Evolutionary conservation across 2,888 invertebrate genomes (phyloP).

Genomic region (Drosophila gaucha): DNA sequence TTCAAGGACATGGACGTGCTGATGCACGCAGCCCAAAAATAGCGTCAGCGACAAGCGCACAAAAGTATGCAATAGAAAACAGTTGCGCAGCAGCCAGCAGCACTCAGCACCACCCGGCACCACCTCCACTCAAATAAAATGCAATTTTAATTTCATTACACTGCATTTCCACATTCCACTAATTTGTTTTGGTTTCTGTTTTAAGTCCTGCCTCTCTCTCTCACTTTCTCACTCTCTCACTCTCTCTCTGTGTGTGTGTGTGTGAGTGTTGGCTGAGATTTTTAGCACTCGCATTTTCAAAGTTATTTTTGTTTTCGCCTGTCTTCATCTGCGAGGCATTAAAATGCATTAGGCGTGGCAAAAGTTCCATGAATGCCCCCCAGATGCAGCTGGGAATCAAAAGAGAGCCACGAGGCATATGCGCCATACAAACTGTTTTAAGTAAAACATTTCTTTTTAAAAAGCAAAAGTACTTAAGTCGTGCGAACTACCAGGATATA

Average conservation of each 20-base stretch:
- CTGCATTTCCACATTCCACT: conserved; percentile 46
- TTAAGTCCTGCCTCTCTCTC: conserved; percentile 6
- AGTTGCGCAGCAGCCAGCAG: not conserved
- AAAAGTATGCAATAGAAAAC: conserved; percentile 58
- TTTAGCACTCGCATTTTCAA: conserved; percentile 28
- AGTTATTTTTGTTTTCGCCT: conserved; percentile 42
- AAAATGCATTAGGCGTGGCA: conserved; percentile 71
- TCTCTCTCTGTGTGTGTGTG: not conserved
- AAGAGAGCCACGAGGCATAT: not conserved
- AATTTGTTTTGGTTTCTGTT: conserved; percentile 61
- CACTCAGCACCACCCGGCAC: conserved; percentile 1
- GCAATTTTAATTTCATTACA: conserved; percentile 73
- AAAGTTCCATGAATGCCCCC: conserved; percentile 36
- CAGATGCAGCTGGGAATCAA: conserved; percentile 8
- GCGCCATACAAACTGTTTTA: not conserved
- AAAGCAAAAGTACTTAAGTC: not conserved
- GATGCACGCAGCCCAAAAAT: conserved; percentile 51
- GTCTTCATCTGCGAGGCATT: conserved; percentile 56
- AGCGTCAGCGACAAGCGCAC: conserved; percentile 38
- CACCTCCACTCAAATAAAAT: conserved; percentile 53
- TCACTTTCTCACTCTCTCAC: not conserved
- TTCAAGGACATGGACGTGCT: conserved; percentile 52
- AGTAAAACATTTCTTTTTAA: not conserved
- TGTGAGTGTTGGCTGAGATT: conserved; percentile 39
- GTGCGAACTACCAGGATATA: too few relatives aligned